Percentiles rank a stretch among this genome's conserved stretches.
phyloP scores from a whole-genome alignment of 1,140 invertebrate species.

The Drosophila bocki region DNA sequence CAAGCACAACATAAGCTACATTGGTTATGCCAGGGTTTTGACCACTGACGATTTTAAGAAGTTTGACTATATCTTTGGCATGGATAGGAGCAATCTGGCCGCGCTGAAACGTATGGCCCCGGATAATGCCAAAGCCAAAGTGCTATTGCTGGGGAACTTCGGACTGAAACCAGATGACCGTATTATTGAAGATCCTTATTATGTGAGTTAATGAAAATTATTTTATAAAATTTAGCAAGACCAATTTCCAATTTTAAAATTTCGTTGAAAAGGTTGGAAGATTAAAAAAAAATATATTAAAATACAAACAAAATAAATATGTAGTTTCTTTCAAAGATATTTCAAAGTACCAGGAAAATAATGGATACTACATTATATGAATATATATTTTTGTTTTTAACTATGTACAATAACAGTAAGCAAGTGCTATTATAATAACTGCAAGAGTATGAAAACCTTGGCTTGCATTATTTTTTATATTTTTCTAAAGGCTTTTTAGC shows the following conservation, averaged over 20 bases:
- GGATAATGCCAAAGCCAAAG: conserved; percentile 88
- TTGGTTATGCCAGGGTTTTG: conserved; percentile 91
- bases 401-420: too few relatives aligned
- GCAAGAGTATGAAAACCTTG: too few relatives aligned
- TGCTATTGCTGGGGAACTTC: conserved; percentile 91
- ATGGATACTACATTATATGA: too few relatives aligned
- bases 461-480: background rate
- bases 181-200: conserved; percentile 95
- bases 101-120: conserved; percentile 88
- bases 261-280: background rate
- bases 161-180: conserved; percentile 89
- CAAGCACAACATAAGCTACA: conserved; percentile 89
- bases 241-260: too few relatives aligned
- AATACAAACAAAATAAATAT: background rate
- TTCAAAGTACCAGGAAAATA: background rate
- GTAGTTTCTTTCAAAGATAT: background rate
- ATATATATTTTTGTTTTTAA: too few relatives aligned
- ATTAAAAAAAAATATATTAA: background rate
- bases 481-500: background rate
- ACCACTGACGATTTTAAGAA: conserved; percentile 89
- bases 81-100: conserved; percentile 93
- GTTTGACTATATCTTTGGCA: conserved; percentile 95
- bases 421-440: too few relatives aligned
- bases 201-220: conserved; percentile 86
- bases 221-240: too few relatives aligned